Evolutionary conservation across 2,113 vertebrate genomes (phyloP), one percentile per base, ranked within the genome.

Genomic region (Sakesphorus luctuosus): DNA sequence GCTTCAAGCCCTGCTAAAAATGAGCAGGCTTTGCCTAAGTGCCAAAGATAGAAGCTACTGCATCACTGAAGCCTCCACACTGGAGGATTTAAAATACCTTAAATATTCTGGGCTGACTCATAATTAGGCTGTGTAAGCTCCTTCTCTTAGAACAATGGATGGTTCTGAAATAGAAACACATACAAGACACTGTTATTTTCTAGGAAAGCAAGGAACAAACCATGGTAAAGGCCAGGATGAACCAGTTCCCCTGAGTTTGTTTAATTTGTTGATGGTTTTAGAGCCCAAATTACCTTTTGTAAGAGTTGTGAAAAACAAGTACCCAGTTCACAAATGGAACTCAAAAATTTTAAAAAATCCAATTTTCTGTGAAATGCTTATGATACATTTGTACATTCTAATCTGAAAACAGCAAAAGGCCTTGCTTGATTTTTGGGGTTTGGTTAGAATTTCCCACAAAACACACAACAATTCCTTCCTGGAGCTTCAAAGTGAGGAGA

Each of bases 331-430:
- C 36, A 59, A 59, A 11, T 29, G 6, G 16, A 75, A 75, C 5
- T 35, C 25, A 35, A 82, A 91, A 89, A 18, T 18, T 7, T 10
- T 0, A 10, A 29, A 72, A 71, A 25, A 18, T 1, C 0, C 4
- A 73, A 24, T 40, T 80, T 25, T 53, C n/a, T 13, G 11, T 28
- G 2, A 91, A 89, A 66, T 69, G 36, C 16, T 84, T 74, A 62
- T 71, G 77, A 62, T 44, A 61, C 0, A 2, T 8, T n/a, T 1
- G 8, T 38, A 84, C 40, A 52, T 69, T 65, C 46, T 56, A 35
- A 24, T 1, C 26, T 36, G 26, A 19, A 91, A 74, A 94, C 23
- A 62, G 59, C 25, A 28, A 49, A 67, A 23, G 4, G 7, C 58
- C 49, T 78, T 68, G 25, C 36, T 91, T 56, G 29, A 62, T 63